phyloP scores from a whole-genome alignment of 2,113 vertebrate species.

The Brienomyrus longianalis region DNA sequence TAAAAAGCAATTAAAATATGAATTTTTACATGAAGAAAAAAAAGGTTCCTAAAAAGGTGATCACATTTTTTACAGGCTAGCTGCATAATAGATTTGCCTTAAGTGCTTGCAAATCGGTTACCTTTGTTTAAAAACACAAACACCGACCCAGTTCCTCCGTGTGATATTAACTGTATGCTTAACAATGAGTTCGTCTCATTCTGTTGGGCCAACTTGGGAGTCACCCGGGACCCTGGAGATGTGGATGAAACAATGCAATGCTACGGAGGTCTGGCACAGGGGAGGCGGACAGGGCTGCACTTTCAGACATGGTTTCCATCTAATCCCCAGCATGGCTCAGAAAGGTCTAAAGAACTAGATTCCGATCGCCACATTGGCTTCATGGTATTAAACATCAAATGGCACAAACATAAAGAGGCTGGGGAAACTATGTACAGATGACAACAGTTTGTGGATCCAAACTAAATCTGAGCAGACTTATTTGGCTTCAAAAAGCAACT shows the following conservation, averaged over 20 bases:
- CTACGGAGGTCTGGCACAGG: constrained; percentile 45
- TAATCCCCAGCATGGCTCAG: constrained; percentile 7
- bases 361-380: constrained; percentile 52
- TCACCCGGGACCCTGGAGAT: constrained; percentile 61
- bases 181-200: not conserved
- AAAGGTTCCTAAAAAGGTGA: constrained; percentile 43
- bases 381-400: constrained; percentile 50
- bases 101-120: constrained; percentile 47
- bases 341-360: constrained; percentile 9
- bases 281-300: not conserved
- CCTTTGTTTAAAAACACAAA: constrained; percentile 8
- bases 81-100: constrained; percentile 33
- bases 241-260: constrained; percentile 68
- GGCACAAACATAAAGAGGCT: constrained; percentile 46
- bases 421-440: not conserved
- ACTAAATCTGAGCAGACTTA: constrained; percentile 35
- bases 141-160: not conserved
- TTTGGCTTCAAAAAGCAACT: constrained; percentile 54
- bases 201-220: constrained; percentile 14
- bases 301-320: not conserved
- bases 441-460: not conserved
- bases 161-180: not conserved
- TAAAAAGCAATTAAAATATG: constrained; percentile 41
- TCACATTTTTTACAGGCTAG: constrained; percentile 31
- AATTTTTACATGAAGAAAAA: constrained; percentile 38